Conservation (phyloP, 2,113 vertebrate genomes). For the Trachemys scripta region DNA sequence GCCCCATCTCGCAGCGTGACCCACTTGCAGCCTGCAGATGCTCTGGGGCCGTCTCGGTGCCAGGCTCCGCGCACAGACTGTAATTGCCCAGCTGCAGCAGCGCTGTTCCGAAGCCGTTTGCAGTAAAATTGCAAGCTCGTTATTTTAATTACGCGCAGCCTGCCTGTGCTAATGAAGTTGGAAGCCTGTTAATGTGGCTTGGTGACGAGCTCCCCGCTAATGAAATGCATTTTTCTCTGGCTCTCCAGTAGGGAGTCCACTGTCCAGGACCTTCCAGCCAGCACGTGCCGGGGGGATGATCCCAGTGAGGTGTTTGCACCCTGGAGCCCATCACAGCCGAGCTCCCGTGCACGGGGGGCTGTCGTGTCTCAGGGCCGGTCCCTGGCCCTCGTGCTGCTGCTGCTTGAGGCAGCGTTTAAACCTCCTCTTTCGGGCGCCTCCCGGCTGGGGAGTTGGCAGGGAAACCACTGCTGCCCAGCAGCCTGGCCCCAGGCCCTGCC, state of each 20-base stretch:
- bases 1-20: neutral
- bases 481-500: no score
- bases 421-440: no score
- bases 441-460: no score
- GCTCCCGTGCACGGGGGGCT: neutral
- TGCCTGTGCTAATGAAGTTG: conserved; percentile 77
- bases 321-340: no score
- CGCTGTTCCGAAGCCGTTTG: conserved; percentile 52
- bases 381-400: no score
- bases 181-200: conserved; percentile 68
- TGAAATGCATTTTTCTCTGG: conserved; percentile 21
- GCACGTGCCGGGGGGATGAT: neutral
- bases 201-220: conserved; percentile 63
- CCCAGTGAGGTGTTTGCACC: neutral
- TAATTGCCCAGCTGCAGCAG: conserved; percentile 48
- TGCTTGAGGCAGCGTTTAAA: no score
- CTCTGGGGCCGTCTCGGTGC: neutral
- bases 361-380: no score
- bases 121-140: conserved; percentile 68
- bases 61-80: accelerated
- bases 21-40: neutral
- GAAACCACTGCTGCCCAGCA: no score
- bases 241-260: neutral
- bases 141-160: conserved; percentile 75
- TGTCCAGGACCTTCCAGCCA: neutral